A percentile compares a stretch with the other conserved stretches of the same genome.
These are phyloP conservation scores for Tetranychus piercei DNA, from an alignment of 2,888 invertebrate species.

Conservation along the genomic window DNA sequence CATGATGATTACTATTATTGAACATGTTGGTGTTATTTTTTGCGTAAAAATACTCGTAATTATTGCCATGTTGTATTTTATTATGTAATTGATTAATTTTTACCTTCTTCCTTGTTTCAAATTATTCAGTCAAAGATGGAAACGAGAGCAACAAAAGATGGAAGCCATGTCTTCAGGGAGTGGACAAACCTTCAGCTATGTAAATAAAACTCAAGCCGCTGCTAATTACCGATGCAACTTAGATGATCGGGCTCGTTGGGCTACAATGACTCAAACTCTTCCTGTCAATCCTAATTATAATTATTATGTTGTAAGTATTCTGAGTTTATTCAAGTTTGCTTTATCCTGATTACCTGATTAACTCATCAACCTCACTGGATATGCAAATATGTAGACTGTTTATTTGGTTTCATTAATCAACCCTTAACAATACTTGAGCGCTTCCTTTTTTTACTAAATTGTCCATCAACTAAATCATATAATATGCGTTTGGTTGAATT, in stretches of 20 bases:
- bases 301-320: slow-evolving; percentile 30
- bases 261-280: slow-evolving; percentile 55
- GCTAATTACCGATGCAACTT: slow-evolving; percentile 46
- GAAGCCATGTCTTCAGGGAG: slow-evolving; percentile 53
- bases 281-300: slow-evolving; percentile 28
- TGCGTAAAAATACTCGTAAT: background rate
- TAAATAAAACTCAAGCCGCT: slow-evolving; percentile 14
- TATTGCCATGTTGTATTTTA: background rate
- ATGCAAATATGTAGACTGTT: no score
- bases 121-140: slow-evolving; percentile 57
- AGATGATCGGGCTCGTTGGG: slow-evolving; percentile 67
- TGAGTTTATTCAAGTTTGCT: background rate
- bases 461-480: no score
- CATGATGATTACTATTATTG: background rate
- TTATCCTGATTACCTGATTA: no score
- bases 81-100: background rate
- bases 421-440: no score
- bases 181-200: slow-evolving; percentile 40
- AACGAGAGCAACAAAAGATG: slow-evolving; percentile 58
- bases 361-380: no score
- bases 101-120: background rate
- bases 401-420: no score
- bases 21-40: background rate
- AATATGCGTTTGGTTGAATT: no score
- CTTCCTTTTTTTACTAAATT: no score